These are phyloP conservation scores for Bambusicola thoracicus DNA, from an alignment of 2,113 vertebrate genomes.

Conservation along the genomic window DNA sequence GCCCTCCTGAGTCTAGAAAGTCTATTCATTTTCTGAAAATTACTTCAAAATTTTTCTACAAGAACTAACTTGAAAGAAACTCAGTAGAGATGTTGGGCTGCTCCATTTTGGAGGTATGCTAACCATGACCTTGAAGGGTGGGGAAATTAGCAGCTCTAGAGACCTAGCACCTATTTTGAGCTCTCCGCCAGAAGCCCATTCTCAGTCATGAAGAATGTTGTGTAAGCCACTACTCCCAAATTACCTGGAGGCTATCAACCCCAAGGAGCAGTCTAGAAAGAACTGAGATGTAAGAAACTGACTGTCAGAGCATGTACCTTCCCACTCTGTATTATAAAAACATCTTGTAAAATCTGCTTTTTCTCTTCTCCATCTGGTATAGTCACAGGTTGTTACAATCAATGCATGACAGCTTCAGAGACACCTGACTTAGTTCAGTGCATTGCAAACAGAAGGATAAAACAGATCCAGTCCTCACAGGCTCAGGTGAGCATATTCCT, in stretches of 20 bases:
- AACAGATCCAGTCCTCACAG: rapidly evolving
- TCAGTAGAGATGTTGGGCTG: neutral
- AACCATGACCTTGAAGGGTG: neutral
- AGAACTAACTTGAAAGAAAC: neutral
- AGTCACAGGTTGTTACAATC: neutral
- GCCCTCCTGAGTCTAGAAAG: neutral
- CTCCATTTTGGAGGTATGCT: rapidly evolving
- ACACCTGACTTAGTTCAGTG: neutral
- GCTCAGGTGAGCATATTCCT: neutral
- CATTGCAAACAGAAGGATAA: neutral
- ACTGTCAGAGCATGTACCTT: neutral
- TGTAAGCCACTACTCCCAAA: neutral
- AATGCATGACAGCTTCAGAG: neutral
- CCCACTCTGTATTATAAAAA: neutral
- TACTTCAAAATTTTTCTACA: neutral
- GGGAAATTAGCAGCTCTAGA: neutral
- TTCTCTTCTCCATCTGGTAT: neutral
- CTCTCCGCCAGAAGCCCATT: neutral
- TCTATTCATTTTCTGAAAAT: neutral
- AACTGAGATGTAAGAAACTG: neutral
- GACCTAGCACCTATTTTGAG: neutral
- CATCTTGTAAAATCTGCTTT: neutral
- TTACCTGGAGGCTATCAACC: neutral
- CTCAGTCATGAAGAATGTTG: neutral
- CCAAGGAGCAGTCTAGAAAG: neutral